phyloP scores from a whole-genome alignment of 2,888 invertebrate genomes.

The Incurvaria masculella region DNA sequence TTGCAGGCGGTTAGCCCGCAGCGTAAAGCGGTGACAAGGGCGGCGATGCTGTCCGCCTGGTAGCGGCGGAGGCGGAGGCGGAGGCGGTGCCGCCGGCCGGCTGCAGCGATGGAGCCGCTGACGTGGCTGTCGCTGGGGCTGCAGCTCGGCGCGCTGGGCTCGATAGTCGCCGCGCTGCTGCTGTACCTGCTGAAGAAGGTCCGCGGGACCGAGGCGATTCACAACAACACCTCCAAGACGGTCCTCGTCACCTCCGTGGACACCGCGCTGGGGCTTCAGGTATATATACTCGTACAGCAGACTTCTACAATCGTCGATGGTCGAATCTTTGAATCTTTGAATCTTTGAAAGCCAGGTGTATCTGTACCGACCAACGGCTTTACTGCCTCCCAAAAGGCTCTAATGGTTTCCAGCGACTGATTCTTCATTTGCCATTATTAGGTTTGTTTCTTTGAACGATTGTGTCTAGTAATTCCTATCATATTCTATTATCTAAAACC shows the following conservation, averaged over 20 bases:
- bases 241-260: constrained; percentile 79
- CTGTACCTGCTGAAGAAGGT: constrained; percentile 76
- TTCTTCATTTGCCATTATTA: too few relatives aligned
- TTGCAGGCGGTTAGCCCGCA: background rate
- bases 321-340: background rate
- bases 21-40: too few relatives aligned
- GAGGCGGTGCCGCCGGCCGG: constrained; percentile 17
- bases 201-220: constrained; percentile 53
- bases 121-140: constrained; percentile 77
- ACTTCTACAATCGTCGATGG: background rate
- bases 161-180: constrained; percentile 78
- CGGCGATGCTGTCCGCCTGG: too few relatives aligned
- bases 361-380: too few relatives aligned
- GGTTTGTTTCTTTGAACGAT: too few relatives aligned
- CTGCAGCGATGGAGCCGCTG: constrained; percentile 67
- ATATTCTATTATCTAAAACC: too few relatives aligned
- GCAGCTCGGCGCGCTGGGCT: constrained; percentile 76
- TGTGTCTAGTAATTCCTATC: too few relatives aligned
- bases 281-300: constrained; percentile 21
- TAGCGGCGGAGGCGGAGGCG: background rate
- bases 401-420: too few relatives aligned
- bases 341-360: too few relatives aligned
- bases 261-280: constrained; percentile 75
- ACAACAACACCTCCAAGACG: constrained; percentile 65
- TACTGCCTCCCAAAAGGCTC: too few relatives aligned